phyloP scores from a whole-genome alignment of 2,113 vertebrate genomes.

The Solenodon paradoxus region DNA sequence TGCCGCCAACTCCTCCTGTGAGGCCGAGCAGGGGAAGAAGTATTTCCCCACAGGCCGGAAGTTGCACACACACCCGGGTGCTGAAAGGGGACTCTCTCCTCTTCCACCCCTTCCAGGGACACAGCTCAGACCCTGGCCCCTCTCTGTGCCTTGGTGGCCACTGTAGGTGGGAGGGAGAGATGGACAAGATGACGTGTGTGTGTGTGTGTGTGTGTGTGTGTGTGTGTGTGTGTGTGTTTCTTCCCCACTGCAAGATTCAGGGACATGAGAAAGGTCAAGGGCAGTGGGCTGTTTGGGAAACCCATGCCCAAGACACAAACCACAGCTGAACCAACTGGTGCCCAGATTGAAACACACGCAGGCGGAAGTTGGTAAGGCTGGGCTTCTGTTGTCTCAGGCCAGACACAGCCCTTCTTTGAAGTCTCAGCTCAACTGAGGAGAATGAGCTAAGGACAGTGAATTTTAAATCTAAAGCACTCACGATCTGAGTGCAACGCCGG shows the following conservation, averaged over 20 bases:
- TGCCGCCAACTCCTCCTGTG: slow-evolving; percentile 29
- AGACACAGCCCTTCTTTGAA: neutral
- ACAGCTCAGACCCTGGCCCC: neutral
- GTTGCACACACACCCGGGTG: slow-evolving; percentile 54
- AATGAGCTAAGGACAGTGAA: neutral
- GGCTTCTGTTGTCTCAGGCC: neutral
- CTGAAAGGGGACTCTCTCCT: neutral
- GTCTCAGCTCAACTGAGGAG: neutral
- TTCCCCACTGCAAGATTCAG: neutral
- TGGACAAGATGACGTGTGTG: neutral
- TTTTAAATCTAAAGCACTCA: neutral
- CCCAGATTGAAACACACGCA: neutral
- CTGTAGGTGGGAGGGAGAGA: neutral
- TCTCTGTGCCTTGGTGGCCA: neutral
- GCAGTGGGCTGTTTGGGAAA: neutral
- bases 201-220: neutral
- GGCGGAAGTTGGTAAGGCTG: neutral
- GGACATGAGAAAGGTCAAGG: neutral
- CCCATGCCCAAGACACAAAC: neutral
- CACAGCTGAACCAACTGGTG: neutral
- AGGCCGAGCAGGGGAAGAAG: slow-evolving; percentile 60
- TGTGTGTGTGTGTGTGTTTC: no score
- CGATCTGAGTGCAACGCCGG: neutral
- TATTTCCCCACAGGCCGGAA: slow-evolving; percentile 72
- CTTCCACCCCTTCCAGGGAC: slow-evolving; percentile 49